A percentile compares a stretch with the other conserved stretches of the same genome.
Conservation (phyloP, 2,113 vertebrate genomes). For the Hyaena hyaena region DNA sequence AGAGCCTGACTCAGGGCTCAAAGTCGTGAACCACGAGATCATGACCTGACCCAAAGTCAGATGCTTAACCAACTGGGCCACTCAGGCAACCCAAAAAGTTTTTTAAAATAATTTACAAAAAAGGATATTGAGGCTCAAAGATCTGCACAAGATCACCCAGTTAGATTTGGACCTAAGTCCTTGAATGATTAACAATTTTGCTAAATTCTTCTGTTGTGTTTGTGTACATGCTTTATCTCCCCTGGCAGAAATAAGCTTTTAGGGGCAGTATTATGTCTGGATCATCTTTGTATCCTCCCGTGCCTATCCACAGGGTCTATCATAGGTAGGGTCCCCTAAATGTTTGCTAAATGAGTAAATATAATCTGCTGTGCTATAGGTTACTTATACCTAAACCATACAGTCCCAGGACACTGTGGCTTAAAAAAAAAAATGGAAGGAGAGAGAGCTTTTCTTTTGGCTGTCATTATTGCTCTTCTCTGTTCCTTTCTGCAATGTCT, state of each 20-base stretch:
- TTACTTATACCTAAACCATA: constrained; percentile 14
- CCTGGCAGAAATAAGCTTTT: not conserved
- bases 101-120: no score
- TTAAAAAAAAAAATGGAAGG: not conserved
- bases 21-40: no score
- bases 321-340: not conserved
- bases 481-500: not conserved
- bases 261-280: not conserved
- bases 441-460: not conserved
- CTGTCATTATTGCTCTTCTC: not conserved
- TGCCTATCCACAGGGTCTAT: not conserved
- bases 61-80: no score
- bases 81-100: no score
- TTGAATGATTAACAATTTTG: not conserved
- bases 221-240: not conserved
- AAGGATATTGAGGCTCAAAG: not conserved
- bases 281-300: constrained; percentile 15
- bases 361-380: not conserved
- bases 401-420: not conserved
- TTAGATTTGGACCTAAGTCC: not conserved
- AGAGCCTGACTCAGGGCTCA: no score
- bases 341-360: constrained; percentile 37
- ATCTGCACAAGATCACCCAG: not conserved
- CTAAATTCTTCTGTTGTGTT: not conserved
- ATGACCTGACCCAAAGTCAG: no score